phyloP scores from a whole-genome alignment of 2,888 invertebrate species.

The Tholera decimalis region DNA sequence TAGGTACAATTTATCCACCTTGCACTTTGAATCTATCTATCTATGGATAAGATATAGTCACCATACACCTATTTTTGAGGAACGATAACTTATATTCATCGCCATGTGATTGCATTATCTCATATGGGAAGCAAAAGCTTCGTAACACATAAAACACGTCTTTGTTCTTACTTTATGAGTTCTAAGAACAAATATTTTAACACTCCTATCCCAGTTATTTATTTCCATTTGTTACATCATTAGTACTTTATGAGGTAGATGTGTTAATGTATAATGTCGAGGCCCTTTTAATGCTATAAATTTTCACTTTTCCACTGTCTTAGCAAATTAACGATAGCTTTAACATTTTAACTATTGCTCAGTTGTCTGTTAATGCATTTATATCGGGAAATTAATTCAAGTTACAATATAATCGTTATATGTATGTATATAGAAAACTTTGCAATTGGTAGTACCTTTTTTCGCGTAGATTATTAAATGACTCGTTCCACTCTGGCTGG shows the following conservation, averaged over 20 bases:
- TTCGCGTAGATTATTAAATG: too few relatives aligned
- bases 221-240: constrained; percentile 42
- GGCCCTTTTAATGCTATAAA: constrained; percentile 16
- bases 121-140: constrained; percentile 30
- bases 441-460: not conserved
- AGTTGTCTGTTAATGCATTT: not conserved
- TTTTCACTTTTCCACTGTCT: constrained; percentile 33
- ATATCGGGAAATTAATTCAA: not conserved
- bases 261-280: constrained; percentile 3
- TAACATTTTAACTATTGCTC: not conserved
- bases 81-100: not conserved
- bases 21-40: not conserved
- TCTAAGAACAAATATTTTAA: constrained; percentile 32
- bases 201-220: constrained; percentile 25
- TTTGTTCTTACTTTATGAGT: constrained; percentile 37
- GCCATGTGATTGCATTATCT: constrained; percentile 20
- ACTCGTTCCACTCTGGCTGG: too few relatives aligned
- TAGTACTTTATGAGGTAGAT: constrained; percentile 8
- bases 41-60: not conserved
- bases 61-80: not conserved
- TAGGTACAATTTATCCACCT: not conserved
- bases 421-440: not conserved
- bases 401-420: not conserved
- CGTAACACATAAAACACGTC: constrained; percentile 31
- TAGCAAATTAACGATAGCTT: constrained; percentile 4